Conservation (phyloP, 2,797 vertebrate species). For the Epinephelus coioides region DNA sequence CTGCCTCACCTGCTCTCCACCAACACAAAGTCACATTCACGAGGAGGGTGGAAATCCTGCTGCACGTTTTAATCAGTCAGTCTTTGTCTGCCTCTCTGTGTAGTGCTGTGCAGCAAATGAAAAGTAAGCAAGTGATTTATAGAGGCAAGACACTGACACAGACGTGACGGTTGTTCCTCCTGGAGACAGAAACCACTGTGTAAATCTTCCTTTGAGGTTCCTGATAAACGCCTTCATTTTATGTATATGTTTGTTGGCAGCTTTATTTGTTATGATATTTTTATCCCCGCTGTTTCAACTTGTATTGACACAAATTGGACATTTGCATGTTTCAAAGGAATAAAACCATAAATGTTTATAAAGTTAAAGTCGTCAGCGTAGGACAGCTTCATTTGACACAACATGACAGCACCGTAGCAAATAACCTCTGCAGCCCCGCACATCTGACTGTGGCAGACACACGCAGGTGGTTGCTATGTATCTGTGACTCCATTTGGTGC, state of each 20-base stretch:
- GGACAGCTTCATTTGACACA: constrained; percentile 14
- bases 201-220: constrained; percentile 21
- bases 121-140: constrained; percentile 53
- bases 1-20: constrained; percentile 48
- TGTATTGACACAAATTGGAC: constrained; percentile 19
- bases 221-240: constrained; percentile 9
- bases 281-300: not conserved
- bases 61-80: constrained; percentile 66
- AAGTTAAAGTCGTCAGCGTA: constrained; percentile 21
- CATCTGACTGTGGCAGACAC: constrained; percentile 65
- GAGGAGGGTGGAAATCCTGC: constrained; percentile 46
- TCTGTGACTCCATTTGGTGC: constrained; percentile 44
- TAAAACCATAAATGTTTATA: not conserved
- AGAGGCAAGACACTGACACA: constrained; percentile 34
- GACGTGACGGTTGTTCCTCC: constrained; percentile 12
- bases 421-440: constrained; percentile 41
- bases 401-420: constrained; percentile 29
- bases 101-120: constrained; percentile 49
- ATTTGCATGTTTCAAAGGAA: constrained; percentile 19
- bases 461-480: constrained; percentile 57
- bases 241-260: constrained; percentile 18
- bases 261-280: not conserved
- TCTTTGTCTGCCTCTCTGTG: constrained; percentile 53
- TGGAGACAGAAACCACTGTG: constrained; percentile 20
- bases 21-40: constrained; percentile 45